Base-by-base conservation (phyloP, 1,140 invertebrate species). In the Scaptomyza montana region DNA sequence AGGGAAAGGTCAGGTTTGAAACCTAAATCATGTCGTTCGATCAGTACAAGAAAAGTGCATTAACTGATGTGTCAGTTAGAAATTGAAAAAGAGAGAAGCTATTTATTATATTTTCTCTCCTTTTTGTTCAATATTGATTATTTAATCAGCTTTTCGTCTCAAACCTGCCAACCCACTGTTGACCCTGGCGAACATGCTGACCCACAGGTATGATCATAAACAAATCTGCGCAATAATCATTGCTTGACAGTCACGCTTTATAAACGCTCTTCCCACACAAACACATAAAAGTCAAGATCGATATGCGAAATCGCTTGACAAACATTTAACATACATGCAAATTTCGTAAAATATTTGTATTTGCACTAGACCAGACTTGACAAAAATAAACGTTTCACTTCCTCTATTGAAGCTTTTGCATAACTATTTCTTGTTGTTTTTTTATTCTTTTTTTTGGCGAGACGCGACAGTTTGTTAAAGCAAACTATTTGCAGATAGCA, bases 241-340 rank as follows among this genome's bases (percentile, higher is more conserved):
- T 9, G 60, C 56, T 39, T 12, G 51, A 68, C 72, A 76, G 80
- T 76, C 80, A 84, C 80, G 80, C 21, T 25, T 25, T 4, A 25
- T 4, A 1, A 25, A 25, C 3, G 21, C 60, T 78, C 65, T 39
- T 68, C 56, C 57, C 60, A 36, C 67, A 68, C 19, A 76, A 43
- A 66, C 74, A 53, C 8, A 80, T 54, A 49, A 66, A 59, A 67
- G 9, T 49, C 21, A 49, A 49, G 47, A 49, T 49, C 47, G 53
- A 70, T 64, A 16, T 16, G 16, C 16, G 16, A 16, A 16, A 16
- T 16, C 16, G 16, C 16, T 16, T 16, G 16, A 1, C 16, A 78
- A 86, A 86, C 82, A 87, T 86, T 78, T 71, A 61, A 33, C 46
- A 67, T 62, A 76, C 57, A 72, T 76, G 80, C 81, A 72, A 85